phyloP scores from a whole-genome alignment of 1,140 invertebrate species.

The Eciton burchellii region DNA sequence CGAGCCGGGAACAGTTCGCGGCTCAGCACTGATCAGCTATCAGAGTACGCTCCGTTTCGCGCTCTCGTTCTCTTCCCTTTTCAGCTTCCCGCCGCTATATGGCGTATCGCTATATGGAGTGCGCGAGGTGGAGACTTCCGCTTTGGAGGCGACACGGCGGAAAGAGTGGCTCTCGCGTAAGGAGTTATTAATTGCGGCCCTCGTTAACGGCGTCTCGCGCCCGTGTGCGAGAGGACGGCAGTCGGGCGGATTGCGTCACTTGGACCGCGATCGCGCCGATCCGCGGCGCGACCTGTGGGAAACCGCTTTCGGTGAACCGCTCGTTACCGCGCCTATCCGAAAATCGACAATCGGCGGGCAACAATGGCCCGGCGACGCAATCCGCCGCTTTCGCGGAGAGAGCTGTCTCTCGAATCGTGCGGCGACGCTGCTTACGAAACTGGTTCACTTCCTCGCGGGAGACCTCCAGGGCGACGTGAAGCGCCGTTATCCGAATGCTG shows the following conservation, averaged over 20 bases:
- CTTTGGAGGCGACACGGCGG: constrained; percentile 27
- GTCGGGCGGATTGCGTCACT: constrained; percentile 58
- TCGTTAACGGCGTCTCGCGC: constrained; percentile 57
- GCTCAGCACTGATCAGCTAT: neutral
- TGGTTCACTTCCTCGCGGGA: constrained; percentile 44
- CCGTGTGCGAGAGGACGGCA: constrained; percentile 49
- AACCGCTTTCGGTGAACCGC: neutral
- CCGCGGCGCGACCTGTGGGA: constrained; percentile 59
- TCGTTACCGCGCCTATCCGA: constrained; percentile 26
- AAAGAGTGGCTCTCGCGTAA: constrained; percentile 55
- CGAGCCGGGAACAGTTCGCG: neutral
- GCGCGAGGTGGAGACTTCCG: constrained; percentile 41
- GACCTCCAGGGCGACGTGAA: neutral
- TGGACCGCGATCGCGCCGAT: constrained; percentile 14
- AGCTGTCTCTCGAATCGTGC: constrained; percentile 38
- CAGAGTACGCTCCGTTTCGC: neutral
- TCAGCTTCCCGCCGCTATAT: constrained; percentile 28
- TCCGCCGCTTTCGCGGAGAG: neutral
- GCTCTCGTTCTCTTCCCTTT: neutral
- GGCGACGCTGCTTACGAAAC: constrained; percentile 43
- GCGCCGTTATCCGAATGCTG: too few species aligned
- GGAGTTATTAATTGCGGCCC: constrained; percentile 65
- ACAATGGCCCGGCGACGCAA: constrained; percentile 7
- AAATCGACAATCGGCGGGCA: constrained; percentile 40
- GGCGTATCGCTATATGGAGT: constrained; percentile 5